Conservation (phyloP, 2,113 vertebrate genomes). For the Dasyprocta punctata region DNA sequence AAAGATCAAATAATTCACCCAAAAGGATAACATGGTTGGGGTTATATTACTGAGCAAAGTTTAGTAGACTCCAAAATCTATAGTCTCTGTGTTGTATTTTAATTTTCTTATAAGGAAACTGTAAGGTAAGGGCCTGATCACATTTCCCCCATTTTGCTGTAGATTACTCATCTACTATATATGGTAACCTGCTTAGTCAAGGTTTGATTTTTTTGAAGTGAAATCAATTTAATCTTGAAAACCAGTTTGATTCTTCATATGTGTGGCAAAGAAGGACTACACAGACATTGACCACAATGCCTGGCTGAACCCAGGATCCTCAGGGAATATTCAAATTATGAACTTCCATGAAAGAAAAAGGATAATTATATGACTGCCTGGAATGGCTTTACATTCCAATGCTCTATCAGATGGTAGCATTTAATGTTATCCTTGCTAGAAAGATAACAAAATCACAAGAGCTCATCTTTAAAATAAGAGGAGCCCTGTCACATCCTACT, state of each 20-base stretch:
- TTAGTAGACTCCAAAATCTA: not conserved
- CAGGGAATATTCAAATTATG: not conserved
- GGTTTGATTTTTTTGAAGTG: not conserved
- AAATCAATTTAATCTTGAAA: not conserved
- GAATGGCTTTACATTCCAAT: not conserved
- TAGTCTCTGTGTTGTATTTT: not conserved
- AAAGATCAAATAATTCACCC: not conserved
- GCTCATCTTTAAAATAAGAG: not conserved
- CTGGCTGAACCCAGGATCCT: not conserved
- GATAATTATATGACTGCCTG: not conserved
- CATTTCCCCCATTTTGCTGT: too few relatives aligned
- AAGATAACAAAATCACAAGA: not conserved
- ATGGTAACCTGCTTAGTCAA: not conserved
- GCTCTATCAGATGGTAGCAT: not conserved
- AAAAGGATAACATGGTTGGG: not conserved
- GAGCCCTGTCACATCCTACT: not conserved
- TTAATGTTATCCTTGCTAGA: slow-evolving; percentile 3
- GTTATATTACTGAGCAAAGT: not conserved
- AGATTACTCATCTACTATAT: not conserved
- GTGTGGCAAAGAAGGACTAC: not conserved
- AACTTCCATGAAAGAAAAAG: not conserved
- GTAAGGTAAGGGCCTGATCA: not conserved
- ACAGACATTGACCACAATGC: not conserved
- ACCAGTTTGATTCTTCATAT: not conserved
- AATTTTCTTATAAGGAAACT: not conserved